Evolutionary conservation across 2,797 vertebrate genomes (phyloP).

Genomic region (Zenarchopterus dispar): DNA sequence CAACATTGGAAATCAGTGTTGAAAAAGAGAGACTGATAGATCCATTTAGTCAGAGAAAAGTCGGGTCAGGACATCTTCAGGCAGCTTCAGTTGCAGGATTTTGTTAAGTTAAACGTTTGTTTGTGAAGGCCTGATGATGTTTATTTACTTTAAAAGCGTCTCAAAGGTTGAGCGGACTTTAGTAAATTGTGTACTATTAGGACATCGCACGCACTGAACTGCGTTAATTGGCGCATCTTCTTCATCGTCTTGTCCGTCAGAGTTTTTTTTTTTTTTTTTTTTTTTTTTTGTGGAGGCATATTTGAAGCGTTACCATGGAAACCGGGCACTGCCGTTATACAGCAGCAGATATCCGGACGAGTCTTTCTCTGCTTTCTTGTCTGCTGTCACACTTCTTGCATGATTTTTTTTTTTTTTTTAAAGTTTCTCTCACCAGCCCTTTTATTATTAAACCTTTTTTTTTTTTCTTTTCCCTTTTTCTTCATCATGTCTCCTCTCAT

Average conservation of each 20-base stretch:
- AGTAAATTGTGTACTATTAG: constrained; percentile 57
- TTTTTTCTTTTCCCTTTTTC: constrained; percentile 1
- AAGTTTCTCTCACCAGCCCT: constrained; percentile 25
- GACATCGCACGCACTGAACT: constrained; percentile 29
- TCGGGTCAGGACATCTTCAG: too few relatives aligned
- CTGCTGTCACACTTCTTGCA: constrained; percentile 53
- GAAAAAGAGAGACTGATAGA: too few relatives aligned
- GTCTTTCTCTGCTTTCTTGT: constrained; percentile 49
- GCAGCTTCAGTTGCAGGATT: too few relatives aligned
- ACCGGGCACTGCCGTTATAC: constrained; percentile 77
- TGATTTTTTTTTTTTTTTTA: constrained; percentile 34
- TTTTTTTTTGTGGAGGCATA: constrained; percentile 66
- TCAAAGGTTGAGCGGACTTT: too few relatives aligned
- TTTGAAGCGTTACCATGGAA: constrained; percentile 86
- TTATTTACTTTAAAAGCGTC: constrained; percentile 28
- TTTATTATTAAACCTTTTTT: constrained; percentile 21
- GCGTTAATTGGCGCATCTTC: constrained; percentile 55
- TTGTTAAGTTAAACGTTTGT: constrained; percentile 32
- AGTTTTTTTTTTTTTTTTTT: constrained; percentile 22
- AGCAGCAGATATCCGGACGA: constrained; percentile 62
- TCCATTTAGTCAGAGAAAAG: too few relatives aligned
- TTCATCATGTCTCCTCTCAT: constrained; percentile 65
- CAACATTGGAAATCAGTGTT: too few relatives aligned
- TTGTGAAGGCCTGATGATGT: constrained; percentile 20
- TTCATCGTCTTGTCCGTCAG: constrained; percentile 62